These are phyloP conservation scores for Acyrthosiphon pisum DNA, from an alignment of 1,140 invertebrate species.

Conservation along the genomic window DNA sequence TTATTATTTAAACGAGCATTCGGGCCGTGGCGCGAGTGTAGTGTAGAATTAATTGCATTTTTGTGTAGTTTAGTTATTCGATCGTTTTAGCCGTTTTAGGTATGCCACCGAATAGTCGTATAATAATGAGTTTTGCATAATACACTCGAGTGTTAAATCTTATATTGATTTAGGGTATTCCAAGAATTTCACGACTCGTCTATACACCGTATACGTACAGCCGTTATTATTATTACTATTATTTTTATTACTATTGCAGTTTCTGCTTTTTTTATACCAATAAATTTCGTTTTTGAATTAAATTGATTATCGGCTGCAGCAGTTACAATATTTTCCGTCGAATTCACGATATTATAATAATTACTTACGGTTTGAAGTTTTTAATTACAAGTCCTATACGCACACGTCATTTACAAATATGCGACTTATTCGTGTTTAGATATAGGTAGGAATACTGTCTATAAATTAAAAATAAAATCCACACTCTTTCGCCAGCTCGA, in stretches of 20 bases:
- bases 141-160: background rate
- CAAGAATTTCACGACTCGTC: background rate
- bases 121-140: slow-evolving; percentile 14
- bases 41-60: slow-evolving; percentile 1
- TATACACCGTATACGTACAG: background rate
- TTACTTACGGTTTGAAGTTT: background rate
- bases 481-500: background rate
- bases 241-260: background rate
- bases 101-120: background rate
- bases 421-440: background rate
- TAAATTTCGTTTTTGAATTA: background rate
- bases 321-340: background rate
- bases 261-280: background rate
- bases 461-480: no score
- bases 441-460: background rate
- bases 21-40: background rate
- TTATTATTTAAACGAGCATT: background rate
- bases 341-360: background rate
- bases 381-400: background rate
- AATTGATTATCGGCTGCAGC: background rate
- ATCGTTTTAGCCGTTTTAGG: background rate
- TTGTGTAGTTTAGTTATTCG: background rate
- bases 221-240: background rate
- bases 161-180: slow-evolving; percentile 15
- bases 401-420: background rate